Conservation (phyloP, 2,888 invertebrate genomes). For the Lutraria lutraria region DNA sequence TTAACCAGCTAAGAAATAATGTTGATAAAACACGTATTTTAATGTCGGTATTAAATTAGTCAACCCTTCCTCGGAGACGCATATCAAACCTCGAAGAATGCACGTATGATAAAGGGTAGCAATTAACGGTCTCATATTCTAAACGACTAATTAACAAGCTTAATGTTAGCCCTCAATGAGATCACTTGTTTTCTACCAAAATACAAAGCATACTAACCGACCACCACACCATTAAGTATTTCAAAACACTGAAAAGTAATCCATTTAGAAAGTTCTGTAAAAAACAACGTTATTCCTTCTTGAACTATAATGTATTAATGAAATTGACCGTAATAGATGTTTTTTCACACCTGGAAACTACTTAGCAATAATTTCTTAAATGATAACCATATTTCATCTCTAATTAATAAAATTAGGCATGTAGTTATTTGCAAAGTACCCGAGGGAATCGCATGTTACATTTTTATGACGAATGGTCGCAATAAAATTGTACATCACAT, state of each 20-base stretch:
- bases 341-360: conserved; percentile 49
- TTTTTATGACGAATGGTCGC: conserved; percentile 45
- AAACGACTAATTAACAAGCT: neutral
- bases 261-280: neutral
- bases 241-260: neutral
- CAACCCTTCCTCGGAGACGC: neutral
- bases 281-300: neutral
- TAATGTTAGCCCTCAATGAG: neutral
- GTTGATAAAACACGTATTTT: neutral
- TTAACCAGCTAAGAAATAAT: neutral
- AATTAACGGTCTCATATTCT: neutral
- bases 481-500: conserved; percentile 25
- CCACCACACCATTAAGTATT: neutral
- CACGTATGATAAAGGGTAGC: neutral
- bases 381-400: conserved; percentile 68
- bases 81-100: neutral
- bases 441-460: conserved; percentile 37
- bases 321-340: conserved; percentile 48
- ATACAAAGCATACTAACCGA: neutral
- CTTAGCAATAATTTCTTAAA: conserved; percentile 46
- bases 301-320: conserved; percentile 8
- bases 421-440: conserved; percentile 39
- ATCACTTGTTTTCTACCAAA: neutral
- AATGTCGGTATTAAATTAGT: neutral
- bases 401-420: conserved; percentile 48